Base-by-base conservation (phyloP, 2,797 vertebrate species). In the Anas bahamensis region DNA sequence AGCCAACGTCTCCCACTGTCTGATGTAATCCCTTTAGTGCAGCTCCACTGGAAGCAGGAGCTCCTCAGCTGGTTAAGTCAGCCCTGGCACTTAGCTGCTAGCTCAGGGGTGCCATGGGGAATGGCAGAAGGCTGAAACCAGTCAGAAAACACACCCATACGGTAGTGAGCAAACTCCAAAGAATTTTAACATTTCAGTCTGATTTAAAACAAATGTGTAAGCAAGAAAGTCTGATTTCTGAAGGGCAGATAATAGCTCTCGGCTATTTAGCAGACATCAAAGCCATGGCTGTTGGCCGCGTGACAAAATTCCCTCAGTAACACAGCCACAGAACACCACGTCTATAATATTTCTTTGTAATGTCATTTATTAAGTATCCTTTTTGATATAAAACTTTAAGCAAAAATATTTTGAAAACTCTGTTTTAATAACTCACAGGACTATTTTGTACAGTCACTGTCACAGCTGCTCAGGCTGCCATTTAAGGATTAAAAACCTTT, bases 331-430 rank as follows among this genome's bases (percentile, higher is more conserved):
- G 13, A 79, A 61, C 0, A 64, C 8, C 8, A 37, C 1, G 1
- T 21, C 82, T 68, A 65, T 39, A 78, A 7, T 65, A 48, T 15
- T 68, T 78, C 5, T 71, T 19, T 42, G 18, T 16, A 17, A 11
- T 7, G 9, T 72, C 13, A 55, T 95, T 95, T 94, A 96, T 95
- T 95, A 89, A 87, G 87, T 37, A 96, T 9, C 31, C n/a, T 95
- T 35, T 69, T 52, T 39, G 50, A 87, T 61, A 83, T 29, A 86
- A 65, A 84, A 46, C 31, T 65, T 52, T 44, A 78, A 83, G 56
- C 12, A 83, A 90, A 90, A 95, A 87, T 56, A 90, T 48, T 70
- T 94, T 64, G 6, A 79, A 86, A 60, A 17, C 42, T 88, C 44
- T 68, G 17, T 46, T 84, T 83, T 5, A 3, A 3, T 61, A 53